Percentiles rank a stretch among this genome's conserved stretches.
These are phyloP conservation scores for Smutsia temminckii DNA, from an alignment of 2,797 vertebrate species.

Conservation along the genomic window DNA sequence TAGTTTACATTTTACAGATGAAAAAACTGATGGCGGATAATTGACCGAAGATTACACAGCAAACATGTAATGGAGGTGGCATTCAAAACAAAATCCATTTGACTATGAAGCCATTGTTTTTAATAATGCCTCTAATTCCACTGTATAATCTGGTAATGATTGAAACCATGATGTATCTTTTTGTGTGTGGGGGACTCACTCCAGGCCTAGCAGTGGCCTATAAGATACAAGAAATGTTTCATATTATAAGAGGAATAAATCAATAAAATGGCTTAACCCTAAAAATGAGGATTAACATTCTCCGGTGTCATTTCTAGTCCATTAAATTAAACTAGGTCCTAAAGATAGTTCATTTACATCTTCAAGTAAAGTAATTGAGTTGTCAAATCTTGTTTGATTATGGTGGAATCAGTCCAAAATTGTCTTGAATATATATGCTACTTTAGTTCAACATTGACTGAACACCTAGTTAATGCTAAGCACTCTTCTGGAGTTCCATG, in stretches of 20 bases:
- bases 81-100: neutral
- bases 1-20: neutral
- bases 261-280: neutral
- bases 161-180: neutral
- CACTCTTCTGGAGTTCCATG: neutral
- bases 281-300: neutral
- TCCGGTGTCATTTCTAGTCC: neutral
- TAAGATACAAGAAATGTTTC: neutral
- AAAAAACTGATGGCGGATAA: neutral
- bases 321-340: neutral
- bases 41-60: neutral
- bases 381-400: slow-evolving; percentile 29
- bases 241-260: neutral
- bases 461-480: neutral
- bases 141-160: neutral
- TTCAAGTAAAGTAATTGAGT: neutral
- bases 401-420: neutral
- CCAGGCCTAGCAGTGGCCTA: neutral
- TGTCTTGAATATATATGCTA: neutral
- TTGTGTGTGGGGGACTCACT: neutral
- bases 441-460: neutral
- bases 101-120: neutral
- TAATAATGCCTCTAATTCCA: neutral
- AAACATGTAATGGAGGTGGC: neutral
- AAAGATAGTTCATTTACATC: slow-evolving; percentile 1